Evolutionary conservation across 2,888 invertebrate genomes (phyloP).

Genomic region (Lordiphosa andalusiaca): DNA sequence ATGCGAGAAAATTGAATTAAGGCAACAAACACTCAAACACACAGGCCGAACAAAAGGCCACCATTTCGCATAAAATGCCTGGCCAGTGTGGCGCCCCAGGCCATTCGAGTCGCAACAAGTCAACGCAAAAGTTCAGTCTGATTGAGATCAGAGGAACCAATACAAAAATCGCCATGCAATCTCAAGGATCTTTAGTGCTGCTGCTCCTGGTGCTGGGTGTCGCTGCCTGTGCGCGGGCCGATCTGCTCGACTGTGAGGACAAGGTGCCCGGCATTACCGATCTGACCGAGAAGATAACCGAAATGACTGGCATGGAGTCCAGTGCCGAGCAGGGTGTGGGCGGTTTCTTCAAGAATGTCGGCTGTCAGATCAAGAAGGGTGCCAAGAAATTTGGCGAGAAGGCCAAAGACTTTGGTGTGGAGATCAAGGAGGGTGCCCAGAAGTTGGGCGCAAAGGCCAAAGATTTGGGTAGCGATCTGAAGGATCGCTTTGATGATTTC

Average conservation of each 20-base stretch:
- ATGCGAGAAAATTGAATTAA: conserved; percentile 66
- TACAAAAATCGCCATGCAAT: conserved; percentile 8
- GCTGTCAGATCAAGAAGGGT: conserved; percentile 73
- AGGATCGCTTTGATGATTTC: conserved; percentile 70
- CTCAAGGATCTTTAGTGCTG: conserved; percentile 32
- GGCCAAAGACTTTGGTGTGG: conserved; percentile 72
- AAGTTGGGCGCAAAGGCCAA: conserved; percentile 74
- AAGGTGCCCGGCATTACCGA: conserved; percentile 52
- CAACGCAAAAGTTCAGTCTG: conserved; percentile 49
- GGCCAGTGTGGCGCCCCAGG: conserved; percentile 35
- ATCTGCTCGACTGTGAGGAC: conserved; percentile 72
- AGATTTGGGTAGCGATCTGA: conserved; percentile 69
- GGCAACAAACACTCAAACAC: conserved; percentile 33
- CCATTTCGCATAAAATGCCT: conserved; percentile 30
- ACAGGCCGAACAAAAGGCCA: conserved; percentile 23
- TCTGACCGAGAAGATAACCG: conserved; percentile 57
- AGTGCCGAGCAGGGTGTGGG: conserved; percentile 70
- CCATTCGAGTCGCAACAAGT: conserved; percentile 39
- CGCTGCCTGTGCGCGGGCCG: conserved; percentile 40
- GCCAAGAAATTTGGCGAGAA: conserved; percentile 71
- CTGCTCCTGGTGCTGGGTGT: conserved; percentile 38
- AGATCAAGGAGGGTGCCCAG: conserved; percentile 72
- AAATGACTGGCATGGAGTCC: conserved; percentile 37
- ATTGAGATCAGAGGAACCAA: conserved; percentile 5
- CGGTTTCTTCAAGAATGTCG: conserved; percentile 72